Percentiles rank a stretch among this genome's conserved stretches.
phyloP scores from a whole-genome alignment of 2,113 vertebrate genomes.

The Lasiurus cinereus region DNA sequence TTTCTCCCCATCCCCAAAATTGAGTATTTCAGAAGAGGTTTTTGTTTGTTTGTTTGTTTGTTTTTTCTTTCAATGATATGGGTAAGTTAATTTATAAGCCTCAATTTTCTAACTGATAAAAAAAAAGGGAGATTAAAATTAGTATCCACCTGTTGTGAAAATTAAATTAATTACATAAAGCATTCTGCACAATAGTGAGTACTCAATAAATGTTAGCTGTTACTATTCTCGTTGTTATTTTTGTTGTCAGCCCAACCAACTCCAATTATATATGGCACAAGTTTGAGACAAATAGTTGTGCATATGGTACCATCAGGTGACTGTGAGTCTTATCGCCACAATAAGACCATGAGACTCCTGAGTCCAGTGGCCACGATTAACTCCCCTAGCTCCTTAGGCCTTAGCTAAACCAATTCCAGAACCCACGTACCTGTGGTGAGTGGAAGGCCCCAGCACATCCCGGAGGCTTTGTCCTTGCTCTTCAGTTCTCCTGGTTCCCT shows the following conservation, averaged over 20 bases:
- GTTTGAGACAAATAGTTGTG: not conserved
- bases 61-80: not conserved
- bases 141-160: not conserved
- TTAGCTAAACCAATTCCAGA: not conserved
- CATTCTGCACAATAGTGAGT: not conserved
- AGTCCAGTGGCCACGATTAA: not conserved
- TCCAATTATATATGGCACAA: not conserved
- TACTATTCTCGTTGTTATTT: not conserved
- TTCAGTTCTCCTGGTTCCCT: not conserved
- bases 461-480: not conserved
- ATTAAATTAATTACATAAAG: not conserved
- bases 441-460: not conserved
- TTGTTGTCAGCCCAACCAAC: not conserved
- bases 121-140: not conserved
- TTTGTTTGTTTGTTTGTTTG: too few species aligned
- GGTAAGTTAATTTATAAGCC: not conserved
- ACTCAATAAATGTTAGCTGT: not conserved
- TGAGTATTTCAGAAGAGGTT: conserved; percentile 13
- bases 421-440: conserved; percentile 36
- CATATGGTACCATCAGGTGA: not conserved
- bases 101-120: conserved; percentile 36
- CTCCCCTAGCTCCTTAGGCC: not conserved
- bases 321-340: not conserved
- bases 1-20: not conserved
- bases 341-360: not conserved